Percentiles rank a stretch among this genome's conserved stretches.
Evolutionary conservation across 2,113 vertebrate species (phyloP).

Genomic region (Phodopus roborovskii): DNA sequence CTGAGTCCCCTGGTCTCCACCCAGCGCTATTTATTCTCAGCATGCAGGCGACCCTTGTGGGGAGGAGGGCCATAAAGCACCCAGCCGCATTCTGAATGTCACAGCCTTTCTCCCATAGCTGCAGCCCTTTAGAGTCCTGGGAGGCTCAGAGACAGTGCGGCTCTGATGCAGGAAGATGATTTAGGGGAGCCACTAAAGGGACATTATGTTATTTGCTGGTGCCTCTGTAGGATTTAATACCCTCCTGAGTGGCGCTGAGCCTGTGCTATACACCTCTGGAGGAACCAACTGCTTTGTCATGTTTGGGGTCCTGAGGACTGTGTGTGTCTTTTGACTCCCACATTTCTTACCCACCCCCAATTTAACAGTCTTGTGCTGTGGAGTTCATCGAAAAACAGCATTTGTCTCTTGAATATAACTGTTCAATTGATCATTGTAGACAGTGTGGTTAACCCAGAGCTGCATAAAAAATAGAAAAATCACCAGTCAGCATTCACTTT

Average conservation of each 20-base stretch:
- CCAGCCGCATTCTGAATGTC: not conserved
- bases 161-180: not conserved
- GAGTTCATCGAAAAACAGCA: not conserved
- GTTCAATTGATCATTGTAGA: not conserved
- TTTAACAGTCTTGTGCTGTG: not conserved
- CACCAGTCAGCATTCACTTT: not conserved
- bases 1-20: not conserved
- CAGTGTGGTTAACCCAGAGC: not conserved
- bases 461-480: not conserved
- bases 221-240: not conserved
- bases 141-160: fast-evolving
- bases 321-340: not conserved
- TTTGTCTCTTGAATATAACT: not conserved
- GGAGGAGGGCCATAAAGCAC: not conserved
- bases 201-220: not conserved
- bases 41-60: not conserved
- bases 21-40: not conserved
- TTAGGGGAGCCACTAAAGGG: not conserved
- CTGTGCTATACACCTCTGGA: not conserved
- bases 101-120: not conserved
- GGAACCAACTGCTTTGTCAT: not conserved
- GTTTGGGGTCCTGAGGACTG: not conserved
- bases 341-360: not conserved
- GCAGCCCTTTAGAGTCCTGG: not conserved
- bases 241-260: not conserved